phyloP scores from a whole-genome alignment of 30 jellyfish, hydroid and myxozoan species.

The Nemopilema nomurai region DNA sequence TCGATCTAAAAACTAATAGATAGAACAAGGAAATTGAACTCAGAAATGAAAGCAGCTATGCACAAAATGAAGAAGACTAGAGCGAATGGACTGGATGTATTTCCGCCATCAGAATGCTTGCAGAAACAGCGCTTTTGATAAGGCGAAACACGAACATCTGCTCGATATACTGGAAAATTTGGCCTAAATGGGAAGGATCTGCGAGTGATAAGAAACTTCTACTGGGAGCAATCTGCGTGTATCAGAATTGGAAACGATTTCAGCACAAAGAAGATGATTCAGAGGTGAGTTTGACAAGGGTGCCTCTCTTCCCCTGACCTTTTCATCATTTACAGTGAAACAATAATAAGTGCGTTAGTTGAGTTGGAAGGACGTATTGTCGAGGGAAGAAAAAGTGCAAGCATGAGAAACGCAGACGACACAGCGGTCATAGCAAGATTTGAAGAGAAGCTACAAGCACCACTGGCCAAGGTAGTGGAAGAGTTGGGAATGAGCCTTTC shows the following conservation, averaged over 20 bases:
- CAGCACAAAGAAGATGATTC: too few species aligned
- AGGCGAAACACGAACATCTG: not conserved
- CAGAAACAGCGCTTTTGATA: not conserved
- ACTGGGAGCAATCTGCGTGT: not conserved
- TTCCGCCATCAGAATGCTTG: not conserved
- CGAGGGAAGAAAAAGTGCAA: slow-evolving; percentile 4
- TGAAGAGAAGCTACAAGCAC: slow-evolving; percentile 20
- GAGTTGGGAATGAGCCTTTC: slow-evolving; percentile 9
- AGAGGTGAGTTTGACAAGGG: not conserved
- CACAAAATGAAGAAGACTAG: too few species aligned
- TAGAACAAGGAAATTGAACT: too few species aligned
- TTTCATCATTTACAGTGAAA: slow-evolving; percentile 41
- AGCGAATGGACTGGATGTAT: too few species aligned
- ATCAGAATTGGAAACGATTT: not conserved
- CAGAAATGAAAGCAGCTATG: too few species aligned
- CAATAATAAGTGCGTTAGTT: slow-evolving; percentile 21
- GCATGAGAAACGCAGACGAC: slow-evolving; percentile 35
- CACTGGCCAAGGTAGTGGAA: slow-evolving; percentile 15
- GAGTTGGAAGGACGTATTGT: slow-evolving; percentile 9
- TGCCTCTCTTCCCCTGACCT: slow-evolving; percentile 15
- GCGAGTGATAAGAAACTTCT: not conserved
- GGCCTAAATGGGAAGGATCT: not conserved
- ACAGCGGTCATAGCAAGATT: slow-evolving; percentile 38
- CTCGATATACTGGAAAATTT: not conserved
- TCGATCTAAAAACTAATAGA: too few species aligned